Percentiles rank a stretch among this genome's conserved stretches.
These are phyloP conservation scores for Drosophila yakuba DNA, from an alignment of 1,140 invertebrate species.

Conservation along the genomic window DNA sequence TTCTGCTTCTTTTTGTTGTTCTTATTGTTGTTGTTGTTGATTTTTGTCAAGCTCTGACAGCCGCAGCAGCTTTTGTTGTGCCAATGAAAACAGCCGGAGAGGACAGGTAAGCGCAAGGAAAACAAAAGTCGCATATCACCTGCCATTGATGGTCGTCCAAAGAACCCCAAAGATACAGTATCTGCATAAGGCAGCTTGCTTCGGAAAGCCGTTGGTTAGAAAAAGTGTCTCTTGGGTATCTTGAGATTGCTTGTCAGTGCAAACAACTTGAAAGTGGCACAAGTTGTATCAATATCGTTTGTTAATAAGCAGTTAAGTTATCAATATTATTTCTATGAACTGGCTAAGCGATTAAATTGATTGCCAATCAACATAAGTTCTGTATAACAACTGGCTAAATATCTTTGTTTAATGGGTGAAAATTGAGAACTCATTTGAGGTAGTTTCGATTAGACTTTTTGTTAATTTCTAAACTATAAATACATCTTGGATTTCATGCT, in stretches of 20 bases:
- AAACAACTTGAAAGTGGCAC: not conserved
- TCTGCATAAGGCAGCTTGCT: not conserved
- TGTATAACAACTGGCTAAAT: too few species aligned
- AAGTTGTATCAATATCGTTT: not conserved
- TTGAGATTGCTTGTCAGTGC: not conserved
- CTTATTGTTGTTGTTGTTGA: slow-evolving; percentile 33
- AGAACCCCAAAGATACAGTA: slow-evolving; percentile 8
- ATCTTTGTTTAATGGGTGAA: too few species aligned
- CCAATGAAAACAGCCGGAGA: slow-evolving; percentile 9
- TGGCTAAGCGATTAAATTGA: not conserved
- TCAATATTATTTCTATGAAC: not conserved
- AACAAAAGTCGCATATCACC: slow-evolving; percentile 38
- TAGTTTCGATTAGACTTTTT: too few species aligned
- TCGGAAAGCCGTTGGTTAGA: not conserved
- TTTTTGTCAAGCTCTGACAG: slow-evolving; percentile 37
- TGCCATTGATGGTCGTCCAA: slow-evolving; percentile 25
- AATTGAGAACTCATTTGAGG: too few species aligned
- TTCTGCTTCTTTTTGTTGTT: slow-evolving; percentile 19
- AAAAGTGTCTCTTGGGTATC: not conserved
- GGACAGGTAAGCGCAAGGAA: slow-evolving; percentile 20
- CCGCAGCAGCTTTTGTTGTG: slow-evolving; percentile 36
- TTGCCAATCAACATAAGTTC: not conserved
- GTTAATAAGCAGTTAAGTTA: not conserved
- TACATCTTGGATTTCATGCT: not conserved
- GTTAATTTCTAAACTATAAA: not conserved